A percentile compares a stretch with the other conserved stretches of the same genome.
These are phyloP conservation scores for Eubasilissa splendida DNA, from an alignment of 2,888 invertebrate species.

Conservation along the genomic window DNA sequence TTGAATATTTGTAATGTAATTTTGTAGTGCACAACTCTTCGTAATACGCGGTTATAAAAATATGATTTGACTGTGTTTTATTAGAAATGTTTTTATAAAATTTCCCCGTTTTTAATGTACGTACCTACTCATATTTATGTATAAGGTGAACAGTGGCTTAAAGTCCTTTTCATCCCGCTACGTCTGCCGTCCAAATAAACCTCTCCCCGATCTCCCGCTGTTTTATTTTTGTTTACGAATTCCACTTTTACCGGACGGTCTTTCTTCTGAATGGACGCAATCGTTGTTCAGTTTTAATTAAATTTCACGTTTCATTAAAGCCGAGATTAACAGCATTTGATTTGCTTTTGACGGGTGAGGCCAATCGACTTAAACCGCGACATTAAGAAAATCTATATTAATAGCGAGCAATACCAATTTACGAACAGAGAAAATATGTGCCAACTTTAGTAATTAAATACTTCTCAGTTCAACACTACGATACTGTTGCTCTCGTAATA, in stretches of 20 bases:
- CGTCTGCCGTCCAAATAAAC: slow-evolving; percentile 21
- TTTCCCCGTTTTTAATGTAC: too few species aligned
- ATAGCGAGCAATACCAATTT: too few species aligned
- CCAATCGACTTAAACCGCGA: not conserved
- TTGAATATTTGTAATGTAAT: too few species aligned
- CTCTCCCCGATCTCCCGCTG: slow-evolving; percentile 13
- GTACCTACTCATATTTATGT: not conserved
- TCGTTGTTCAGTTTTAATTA: slow-evolving; percentile 46
- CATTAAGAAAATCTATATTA: too few species aligned
- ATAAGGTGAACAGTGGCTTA: not conserved
- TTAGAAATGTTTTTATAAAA: too few species aligned
- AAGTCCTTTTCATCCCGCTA: slow-evolving; percentile 7
- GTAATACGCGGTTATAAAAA: too few species aligned
- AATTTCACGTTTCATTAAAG: slow-evolving; percentile 31
- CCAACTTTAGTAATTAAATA: too few species aligned
- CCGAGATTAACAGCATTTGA: not conserved
- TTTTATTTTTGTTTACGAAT: slow-evolving; percentile 29
- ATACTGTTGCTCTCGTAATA: not conserved
- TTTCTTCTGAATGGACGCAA: slow-evolving; percentile 41
- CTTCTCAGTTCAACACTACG: not conserved
- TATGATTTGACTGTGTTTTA: too few species aligned
- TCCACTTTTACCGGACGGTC: slow-evolving; percentile 3
- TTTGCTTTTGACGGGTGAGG: slow-evolving; percentile 2
- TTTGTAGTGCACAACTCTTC: too few species aligned
- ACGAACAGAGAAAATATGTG: too few species aligned